Conservation (phyloP, 2,113 vertebrate species). For the Diadophis punctatus region DNA sequence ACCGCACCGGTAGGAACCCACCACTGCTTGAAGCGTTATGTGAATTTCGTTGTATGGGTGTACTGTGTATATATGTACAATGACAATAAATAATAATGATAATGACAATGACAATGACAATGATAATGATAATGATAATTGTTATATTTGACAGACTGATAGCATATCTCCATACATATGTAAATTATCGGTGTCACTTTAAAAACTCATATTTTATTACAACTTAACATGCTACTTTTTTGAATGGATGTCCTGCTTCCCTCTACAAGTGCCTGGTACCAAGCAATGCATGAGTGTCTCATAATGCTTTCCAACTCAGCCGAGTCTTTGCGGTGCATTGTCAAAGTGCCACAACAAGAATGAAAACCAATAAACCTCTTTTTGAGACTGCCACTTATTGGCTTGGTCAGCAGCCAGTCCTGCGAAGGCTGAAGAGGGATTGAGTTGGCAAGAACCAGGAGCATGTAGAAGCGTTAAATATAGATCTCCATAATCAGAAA, state of each 20-base stretch:
- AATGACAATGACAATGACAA: too few species aligned
- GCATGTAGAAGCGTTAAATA: neutral
- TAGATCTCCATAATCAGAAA: neutral
- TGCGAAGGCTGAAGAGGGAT: neutral
- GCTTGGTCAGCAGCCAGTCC: neutral
- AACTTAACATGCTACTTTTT: too few species aligned
- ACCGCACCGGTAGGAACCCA: too few species aligned
- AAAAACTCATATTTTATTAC: too few species aligned
- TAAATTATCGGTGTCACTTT: too few species aligned
- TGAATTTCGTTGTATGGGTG: too few species aligned
- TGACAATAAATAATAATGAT: too few species aligned
- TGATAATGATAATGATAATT: too few species aligned
- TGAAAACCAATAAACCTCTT: neutral
- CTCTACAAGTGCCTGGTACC: neutral
- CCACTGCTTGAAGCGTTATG: too few species aligned
- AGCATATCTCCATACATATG: too few species aligned
- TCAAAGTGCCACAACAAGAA: neutral
- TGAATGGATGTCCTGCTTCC: neutral
- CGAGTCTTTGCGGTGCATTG: neutral
- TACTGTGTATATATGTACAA: too few species aligned
- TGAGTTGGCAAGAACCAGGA: neutral
- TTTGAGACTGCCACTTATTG: neutral
- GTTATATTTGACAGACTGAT: too few species aligned
- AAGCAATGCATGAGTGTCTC: neutral
- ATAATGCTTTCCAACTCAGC: neutral